A percentile compares a stretch with the other conserved stretches of the same genome.
Evolutionary conservation across 2,797 vertebrate genomes (phyloP).

Genomic region (Gadopsis bispinosus): DNA sequence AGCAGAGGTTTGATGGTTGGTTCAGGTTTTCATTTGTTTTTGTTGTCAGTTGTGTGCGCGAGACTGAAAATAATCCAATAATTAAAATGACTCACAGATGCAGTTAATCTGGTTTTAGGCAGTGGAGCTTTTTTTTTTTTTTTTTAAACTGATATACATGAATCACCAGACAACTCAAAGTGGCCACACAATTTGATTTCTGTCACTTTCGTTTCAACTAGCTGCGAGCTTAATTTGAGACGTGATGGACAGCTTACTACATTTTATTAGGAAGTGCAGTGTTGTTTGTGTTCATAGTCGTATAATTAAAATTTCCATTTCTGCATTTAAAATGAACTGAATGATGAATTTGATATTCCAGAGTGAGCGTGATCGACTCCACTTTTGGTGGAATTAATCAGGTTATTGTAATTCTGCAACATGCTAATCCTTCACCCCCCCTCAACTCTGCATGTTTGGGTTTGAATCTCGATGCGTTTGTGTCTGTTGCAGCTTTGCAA

Average conservation of each 20-base stretch:
- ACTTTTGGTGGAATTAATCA: slow-evolving; percentile 51
- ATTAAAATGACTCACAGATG: slow-evolving; percentile 34
- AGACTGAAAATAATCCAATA: slow-evolving; percentile 23
- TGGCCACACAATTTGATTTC: slow-evolving; percentile 47
- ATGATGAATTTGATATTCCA: slow-evolving; percentile 22
- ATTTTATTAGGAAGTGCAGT: slow-evolving; percentile 10
- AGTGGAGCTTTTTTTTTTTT: not conserved
- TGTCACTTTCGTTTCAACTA: slow-evolving; percentile 35
- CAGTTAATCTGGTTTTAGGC: slow-evolving; percentile 44
- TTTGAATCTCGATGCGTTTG: slow-evolving; percentile 9
- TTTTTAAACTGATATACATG: slow-evolving; percentile 47
- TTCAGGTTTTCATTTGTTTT: not conserved
- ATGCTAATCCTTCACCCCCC: slow-evolving; percentile 28
- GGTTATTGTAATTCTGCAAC: slow-evolving; percentile 37
- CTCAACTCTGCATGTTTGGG: not conserved
- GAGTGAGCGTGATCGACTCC: slow-evolving; percentile 3
- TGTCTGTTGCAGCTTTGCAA: slow-evolving; percentile 32
- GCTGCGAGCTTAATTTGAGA: slow-evolving; percentile 2
- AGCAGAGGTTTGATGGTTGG: not conserved
- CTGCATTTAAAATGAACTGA: slow-evolving; percentile 8
- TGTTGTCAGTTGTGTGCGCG: not conserved
- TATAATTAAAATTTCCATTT: slow-evolving; percentile 38
- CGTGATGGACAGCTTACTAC: slow-evolving; percentile 28
- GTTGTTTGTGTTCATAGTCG: slow-evolving; percentile 11
- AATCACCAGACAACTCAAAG: slow-evolving; percentile 33